Evolutionary conservation across 2,888 invertebrate species (phyloP).

Genomic region (Leuctra nigra): DNA sequence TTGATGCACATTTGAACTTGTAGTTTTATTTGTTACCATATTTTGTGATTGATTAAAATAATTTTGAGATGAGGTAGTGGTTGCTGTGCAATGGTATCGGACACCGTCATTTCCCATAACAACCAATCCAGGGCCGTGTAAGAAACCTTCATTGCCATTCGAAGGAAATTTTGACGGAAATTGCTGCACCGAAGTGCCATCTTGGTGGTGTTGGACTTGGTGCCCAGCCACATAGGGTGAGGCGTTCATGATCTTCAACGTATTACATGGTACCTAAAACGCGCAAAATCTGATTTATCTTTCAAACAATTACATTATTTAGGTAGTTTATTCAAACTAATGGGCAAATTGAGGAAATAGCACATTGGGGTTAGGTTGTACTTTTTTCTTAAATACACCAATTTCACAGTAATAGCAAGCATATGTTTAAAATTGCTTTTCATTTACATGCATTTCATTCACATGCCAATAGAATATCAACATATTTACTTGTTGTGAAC

Average conservation of each 20-base stretch:
- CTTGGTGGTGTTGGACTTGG: conserved; percentile 11
- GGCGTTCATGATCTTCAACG: conserved; percentile 21
- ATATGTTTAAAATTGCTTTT: too few species aligned
- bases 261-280: too few species aligned
- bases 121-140: conserved; percentile 7
- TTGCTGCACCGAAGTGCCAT: conserved; percentile 15
- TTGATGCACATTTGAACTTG: neutral
- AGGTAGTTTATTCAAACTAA: too few species aligned
- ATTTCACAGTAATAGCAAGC: too few species aligned
- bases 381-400: too few species aligned
- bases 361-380: too few species aligned
- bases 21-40: neutral
- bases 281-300: too few species aligned
- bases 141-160: conserved; percentile 1
- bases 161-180: conserved; percentile 7
- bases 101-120: conserved; percentile 19
- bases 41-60: neutral
- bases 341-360: too few species aligned
- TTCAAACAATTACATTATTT: too few species aligned
- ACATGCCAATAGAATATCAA: too few species aligned
- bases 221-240: conserved; percentile 19
- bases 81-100: conserved; percentile 19
- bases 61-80: neutral
- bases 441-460: too few species aligned
- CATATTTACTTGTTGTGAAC: too few species aligned